phyloP scores from a whole-genome alignment of 53 echinoderm and acorn worm genomes.

The Stichopus horrens region DNA sequence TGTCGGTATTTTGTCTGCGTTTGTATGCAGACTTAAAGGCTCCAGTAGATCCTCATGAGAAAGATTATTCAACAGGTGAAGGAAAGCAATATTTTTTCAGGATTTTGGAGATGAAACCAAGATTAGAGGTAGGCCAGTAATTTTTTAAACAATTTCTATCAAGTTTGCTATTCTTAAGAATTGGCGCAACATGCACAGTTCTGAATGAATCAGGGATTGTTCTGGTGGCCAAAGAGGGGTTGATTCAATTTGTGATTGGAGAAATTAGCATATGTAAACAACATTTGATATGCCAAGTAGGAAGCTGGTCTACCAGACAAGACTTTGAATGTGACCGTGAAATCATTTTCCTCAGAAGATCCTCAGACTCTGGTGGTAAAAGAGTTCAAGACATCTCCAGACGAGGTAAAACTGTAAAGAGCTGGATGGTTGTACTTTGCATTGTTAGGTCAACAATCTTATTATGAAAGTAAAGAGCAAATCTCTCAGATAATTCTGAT shows the following conservation, averaged over 20 bases:
- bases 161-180: not conserved
- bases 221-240: not conserved
- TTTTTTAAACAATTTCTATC: slow-evolving; percentile 39
- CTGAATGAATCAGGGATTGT: not conserved
- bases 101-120: slow-evolving; percentile 46
- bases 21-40: slow-evolving; percentile 53
- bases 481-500: slow-evolving; percentile 7
- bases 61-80: slow-evolving; percentile 45
- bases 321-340: slow-evolving; percentile 24
- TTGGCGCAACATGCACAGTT: not conserved
- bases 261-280: not conserved
- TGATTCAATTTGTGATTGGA: not conserved
- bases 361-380: not conserved
- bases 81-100: slow-evolving; percentile 42
- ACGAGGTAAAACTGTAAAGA: not conserved
- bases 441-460: not conserved
- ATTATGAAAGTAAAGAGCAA: slow-evolving; percentile 1
- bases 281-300: slow-evolving; percentile 4
- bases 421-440: not conserved
- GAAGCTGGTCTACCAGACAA: not conserved
- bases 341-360: not conserved
- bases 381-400: not conserved
- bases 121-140: slow-evolving; percentile 45
- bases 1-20: slow-evolving; percentile 51
- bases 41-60: slow-evolving; percentile 47